Conservation (phyloP, 2,113 vertebrate species). For the Corythornis cristatus region DNA sequence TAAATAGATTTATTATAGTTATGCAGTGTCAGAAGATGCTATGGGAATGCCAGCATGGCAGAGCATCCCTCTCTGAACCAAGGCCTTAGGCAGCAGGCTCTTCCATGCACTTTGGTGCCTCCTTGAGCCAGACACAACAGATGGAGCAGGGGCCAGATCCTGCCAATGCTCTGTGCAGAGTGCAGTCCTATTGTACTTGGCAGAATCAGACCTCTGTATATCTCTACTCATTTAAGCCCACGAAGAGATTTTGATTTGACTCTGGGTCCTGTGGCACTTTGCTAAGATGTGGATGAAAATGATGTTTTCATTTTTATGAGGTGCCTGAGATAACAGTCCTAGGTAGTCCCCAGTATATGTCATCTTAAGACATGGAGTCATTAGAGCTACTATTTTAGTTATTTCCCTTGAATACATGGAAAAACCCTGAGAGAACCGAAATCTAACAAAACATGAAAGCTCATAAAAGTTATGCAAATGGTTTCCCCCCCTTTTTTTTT, state of each 20-base stretch:
- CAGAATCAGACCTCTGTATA: background rate
- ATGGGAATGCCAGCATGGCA: background rate
- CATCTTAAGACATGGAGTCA: background rate
- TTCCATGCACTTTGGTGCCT: background rate
- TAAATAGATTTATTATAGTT: background rate
- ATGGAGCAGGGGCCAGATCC: background rate
- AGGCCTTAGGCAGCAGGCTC: background rate
- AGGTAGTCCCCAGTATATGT: background rate
- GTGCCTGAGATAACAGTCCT: background rate
- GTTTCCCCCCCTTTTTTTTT: background rate
- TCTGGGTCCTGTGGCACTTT: background rate
- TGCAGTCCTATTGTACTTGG: background rate
- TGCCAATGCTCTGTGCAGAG: accelerated
- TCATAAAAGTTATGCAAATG: background rate
- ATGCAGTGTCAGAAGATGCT: background rate
- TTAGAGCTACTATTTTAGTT: background rate
- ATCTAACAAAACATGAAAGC: background rate
- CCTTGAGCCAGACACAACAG: background rate
- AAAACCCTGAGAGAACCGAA: background rate
- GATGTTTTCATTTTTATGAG: background rate
- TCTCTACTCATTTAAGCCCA: background rate
- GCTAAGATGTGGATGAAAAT: background rate
- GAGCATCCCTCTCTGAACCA: background rate
- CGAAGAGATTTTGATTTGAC: background rate
- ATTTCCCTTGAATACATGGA: background rate